Evolutionary conservation across 1,140 invertebrate species (phyloP), one percentile per base, ranked within the genome.

Genomic region (Megathymus violae): DNA sequence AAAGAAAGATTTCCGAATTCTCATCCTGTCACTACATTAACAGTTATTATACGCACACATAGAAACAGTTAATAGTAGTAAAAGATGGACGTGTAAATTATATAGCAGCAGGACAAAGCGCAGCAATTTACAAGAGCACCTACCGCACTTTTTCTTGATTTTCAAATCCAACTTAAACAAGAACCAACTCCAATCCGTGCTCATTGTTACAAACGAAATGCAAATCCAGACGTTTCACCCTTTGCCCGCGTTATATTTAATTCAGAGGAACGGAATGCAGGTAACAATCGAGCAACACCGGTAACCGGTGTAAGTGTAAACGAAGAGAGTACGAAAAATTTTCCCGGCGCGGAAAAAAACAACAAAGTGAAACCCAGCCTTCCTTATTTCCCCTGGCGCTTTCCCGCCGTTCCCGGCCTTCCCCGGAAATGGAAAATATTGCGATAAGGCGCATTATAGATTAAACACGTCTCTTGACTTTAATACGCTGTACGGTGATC

Each of bases 381-480:
- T 83, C 71, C 83, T 91, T 91, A 91, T 91, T 91, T 91, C 88
- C 88, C 88, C 69, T 87, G 88, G 74, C 88, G 88, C 85, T 80
- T 75, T 60, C 76, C 78, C 78, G 78, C 79, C 82, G 69, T 79
- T 81, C 79, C 78, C 71, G 74, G 75, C 83, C 80, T 78, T 63
- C 72, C 71, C 79, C 71, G 84, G 85, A 87, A 89, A 88, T 89
- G 88, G 86, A 83, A 89, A 91, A 89, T 91, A 89, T 91, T 85
- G 88, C 86, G 88, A 90, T 90, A 90, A 90, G 86, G 74, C 80
- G 77, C 88, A 88, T 89, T 90, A 90, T 82, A 90, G 86, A 90
- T 90, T 90, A 89, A 90, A 88, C 85, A 79, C 71, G 79, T 81
- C 72, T 54, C 76, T 71, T 62, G 67, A 75, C 73, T 76, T 77